These are phyloP conservation scores for Dromas ardeola DNA, from an alignment of 2,113 vertebrate species.

Conservation along the genomic window DNA sequence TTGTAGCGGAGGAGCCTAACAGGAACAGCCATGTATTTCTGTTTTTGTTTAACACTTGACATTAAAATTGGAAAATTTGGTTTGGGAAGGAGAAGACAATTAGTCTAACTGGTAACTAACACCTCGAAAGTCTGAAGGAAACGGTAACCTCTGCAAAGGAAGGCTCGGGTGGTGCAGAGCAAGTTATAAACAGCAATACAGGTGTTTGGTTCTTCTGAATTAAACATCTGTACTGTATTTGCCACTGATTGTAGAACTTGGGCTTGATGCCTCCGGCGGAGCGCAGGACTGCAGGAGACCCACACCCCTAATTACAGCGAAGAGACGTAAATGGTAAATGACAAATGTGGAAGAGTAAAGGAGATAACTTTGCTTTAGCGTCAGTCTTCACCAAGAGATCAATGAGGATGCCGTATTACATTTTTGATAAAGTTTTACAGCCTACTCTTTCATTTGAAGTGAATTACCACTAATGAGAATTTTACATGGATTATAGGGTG, in stretches of 20 bases:
- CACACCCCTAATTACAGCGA: fast-evolving
- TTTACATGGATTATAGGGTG: background rate
- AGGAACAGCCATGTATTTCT: background rate
- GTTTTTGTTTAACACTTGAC: background rate
- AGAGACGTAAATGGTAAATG: fast-evolving
- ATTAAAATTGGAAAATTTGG: background rate
- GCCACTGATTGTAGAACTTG: fast-evolving
- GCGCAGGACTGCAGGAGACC: background rate
- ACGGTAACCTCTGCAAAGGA: background rate
- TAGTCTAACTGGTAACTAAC: background rate
- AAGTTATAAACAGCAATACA: fast-evolving
- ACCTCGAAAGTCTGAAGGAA: fast-evolving
- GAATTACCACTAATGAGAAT: background rate
- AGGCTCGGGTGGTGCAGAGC: fast-evolving
- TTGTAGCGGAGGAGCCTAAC: background rate
- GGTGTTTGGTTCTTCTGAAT: background rate
- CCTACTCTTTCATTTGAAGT: background rate
- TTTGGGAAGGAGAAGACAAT: background rate
- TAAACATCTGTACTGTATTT: fast-evolving
- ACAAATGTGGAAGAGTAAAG: fast-evolving
- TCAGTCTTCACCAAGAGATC: background rate
- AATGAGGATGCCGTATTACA: fast-evolving
- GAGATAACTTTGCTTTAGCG: background rate
- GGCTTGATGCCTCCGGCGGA: fast-evolving
- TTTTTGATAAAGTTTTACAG: background rate